A percentile compares a stretch with the other conserved stretches of the same genome.
Conservation (phyloP, 1,140 invertebrate species). For the Bombus difficillimus region DNA sequence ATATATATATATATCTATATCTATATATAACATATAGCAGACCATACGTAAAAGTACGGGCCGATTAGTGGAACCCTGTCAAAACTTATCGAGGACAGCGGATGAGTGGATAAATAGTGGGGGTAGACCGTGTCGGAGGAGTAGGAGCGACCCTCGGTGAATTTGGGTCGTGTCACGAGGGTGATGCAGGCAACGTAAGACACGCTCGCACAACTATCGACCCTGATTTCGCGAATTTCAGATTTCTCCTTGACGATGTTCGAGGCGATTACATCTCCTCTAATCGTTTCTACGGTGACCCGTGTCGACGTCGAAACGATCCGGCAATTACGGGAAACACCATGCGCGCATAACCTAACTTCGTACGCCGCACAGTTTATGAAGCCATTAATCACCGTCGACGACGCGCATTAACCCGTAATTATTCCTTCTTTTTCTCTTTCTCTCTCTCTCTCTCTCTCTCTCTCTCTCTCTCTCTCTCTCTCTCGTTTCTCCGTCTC, state of each 20-base stretch:
- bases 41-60: slow-evolving; percentile 7
- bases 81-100: slow-evolving; percentile 51
- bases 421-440: slow-evolving; percentile 44
- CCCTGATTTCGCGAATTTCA: slow-evolving; percentile 51
- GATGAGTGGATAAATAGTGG: slow-evolving; percentile 11
- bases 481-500: background rate
- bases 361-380: slow-evolving; percentile 52
- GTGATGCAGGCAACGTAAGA: slow-evolving; percentile 45
- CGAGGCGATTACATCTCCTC: slow-evolving; percentile 34
- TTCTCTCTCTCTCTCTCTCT: background rate
- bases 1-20: background rate
- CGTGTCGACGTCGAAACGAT: slow-evolving; percentile 45
- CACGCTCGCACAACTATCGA: slow-evolving; percentile 22
- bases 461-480: too few relatives aligned
- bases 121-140: background rate
- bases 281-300: slow-evolving; percentile 49
- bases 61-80: slow-evolving; percentile 52
- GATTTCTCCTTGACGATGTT: slow-evolving; percentile 46
- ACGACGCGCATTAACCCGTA: slow-evolving; percentile 55
- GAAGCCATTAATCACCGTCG: slow-evolving; percentile 64
- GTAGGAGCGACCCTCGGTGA: slow-evolving; percentile 42
- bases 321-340: slow-evolving; percentile 61
- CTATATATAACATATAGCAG: background rate
- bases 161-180: slow-evolving; percentile 60
- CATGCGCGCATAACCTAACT: slow-evolving; percentile 31